Evolutionary conservation across 2,113 vertebrate species (phyloP), one percentile per base, ranked within the genome.

Genomic region (Leptobrachium ailaonicum): DNA sequence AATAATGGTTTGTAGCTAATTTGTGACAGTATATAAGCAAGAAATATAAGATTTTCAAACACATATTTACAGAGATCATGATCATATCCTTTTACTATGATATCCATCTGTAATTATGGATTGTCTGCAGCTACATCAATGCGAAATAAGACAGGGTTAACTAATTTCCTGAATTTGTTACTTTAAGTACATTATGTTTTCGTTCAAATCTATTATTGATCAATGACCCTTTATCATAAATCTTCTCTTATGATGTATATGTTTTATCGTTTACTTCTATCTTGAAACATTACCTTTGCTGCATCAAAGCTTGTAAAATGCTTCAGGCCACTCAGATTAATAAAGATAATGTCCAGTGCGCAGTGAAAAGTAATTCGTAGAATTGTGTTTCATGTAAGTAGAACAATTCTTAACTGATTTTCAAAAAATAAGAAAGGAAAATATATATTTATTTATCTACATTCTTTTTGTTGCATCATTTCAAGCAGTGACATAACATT

Each of bases 151-250:
- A 0, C 75, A 64, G 77, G 41, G 63, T 84, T 84, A 85, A 85
- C 81, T 75, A 3, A 82, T 82, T 83, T 83, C 50, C 66, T 54
- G 85, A 77, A 79, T 82, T 87, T 80, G 77, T 73, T 82, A 67
- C 78, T 70, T 62, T 76, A 45, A 71, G 79, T 0, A 43, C 75
- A 12, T 77, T 79, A 73, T 32, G 20, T 84, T 79, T 82, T 83
- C 70, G 83, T 76, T 86, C 7, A 69, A 0, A 6, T 83, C 82
- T 68, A 72, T 75, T 71, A 84, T 85, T 84, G 83, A 85, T 87
- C 86, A 84, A 62, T 87, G 87, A 85, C 44, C 82, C 84, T 73
- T 50, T 50, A 50, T 50, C 47, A 8, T 50, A 50, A 50, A 50
- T 50, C 47, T 50, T 74, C 81, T 76, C 58, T 71, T 85, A 62